These are phyloP conservation scores for Sphaeramia orbicularis DNA, from an alignment of 2,797 vertebrate species.

Conservation along the genomic window DNA sequence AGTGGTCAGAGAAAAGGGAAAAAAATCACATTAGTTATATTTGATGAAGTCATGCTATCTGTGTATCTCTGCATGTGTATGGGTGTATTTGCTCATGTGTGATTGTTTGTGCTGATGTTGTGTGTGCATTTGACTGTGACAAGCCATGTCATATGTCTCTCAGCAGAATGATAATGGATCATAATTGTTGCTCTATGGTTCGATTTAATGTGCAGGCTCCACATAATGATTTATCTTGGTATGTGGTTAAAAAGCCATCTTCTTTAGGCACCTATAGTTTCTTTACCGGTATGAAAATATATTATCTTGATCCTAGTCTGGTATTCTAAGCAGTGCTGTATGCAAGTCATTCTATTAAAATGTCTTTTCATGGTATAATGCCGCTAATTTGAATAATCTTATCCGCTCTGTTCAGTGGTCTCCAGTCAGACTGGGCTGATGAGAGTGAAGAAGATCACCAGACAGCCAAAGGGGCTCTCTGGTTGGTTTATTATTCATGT, in stretches of 20 bases:
- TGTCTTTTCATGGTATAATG: slow-evolving; percentile 39
- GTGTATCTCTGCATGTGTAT: not conserved
- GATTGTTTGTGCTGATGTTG: slow-evolving; percentile 19
- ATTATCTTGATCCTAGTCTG: slow-evolving; percentile 9
- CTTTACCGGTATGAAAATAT: slow-evolving; percentile 9
- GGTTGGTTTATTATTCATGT: slow-evolving; percentile 83
- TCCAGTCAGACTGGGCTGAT: slow-evolving; percentile 44
- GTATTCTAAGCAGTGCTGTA: slow-evolving; percentile 23
- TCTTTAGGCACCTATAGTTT: slow-evolving; percentile 19
- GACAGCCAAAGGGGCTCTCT: slow-evolving; percentile 73
- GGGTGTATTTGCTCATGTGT: slow-evolving; percentile 27
- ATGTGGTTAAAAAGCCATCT: slow-evolving; percentile 32
- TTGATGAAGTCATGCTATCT: slow-evolving; percentile 14
- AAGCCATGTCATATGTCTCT: slow-evolving; percentile 57
- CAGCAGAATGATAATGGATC: slow-evolving; percentile 59
- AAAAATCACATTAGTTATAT: slow-evolving; percentile 22
- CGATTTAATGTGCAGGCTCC: slow-evolving; percentile 44
- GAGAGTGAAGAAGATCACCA: slow-evolving; percentile 70
- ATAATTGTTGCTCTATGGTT: slow-evolving; percentile 53
- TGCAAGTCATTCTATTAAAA: slow-evolving; percentile 38
- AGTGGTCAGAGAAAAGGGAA: not conserved
- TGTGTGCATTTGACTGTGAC: slow-evolving; percentile 52
- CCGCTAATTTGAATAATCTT: slow-evolving; percentile 41
- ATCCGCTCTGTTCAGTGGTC: slow-evolving; percentile 42
- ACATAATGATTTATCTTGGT: slow-evolving; percentile 26